These are phyloP conservation scores for Chlorodrepanis virens DNA, from an alignment of 2,113 vertebrate genomes.

Conservation along the genomic window DNA sequence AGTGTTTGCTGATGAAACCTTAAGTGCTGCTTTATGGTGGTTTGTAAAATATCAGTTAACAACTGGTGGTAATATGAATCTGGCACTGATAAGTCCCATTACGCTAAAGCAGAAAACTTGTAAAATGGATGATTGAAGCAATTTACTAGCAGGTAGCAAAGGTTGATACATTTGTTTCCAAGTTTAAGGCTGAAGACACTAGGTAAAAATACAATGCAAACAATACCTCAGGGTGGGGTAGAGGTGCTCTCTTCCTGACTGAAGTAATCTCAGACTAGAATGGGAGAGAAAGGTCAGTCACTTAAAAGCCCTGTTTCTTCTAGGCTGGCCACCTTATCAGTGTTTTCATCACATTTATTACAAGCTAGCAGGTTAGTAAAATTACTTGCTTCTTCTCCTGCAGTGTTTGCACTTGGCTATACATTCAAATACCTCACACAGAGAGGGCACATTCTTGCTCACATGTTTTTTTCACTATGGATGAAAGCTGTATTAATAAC, in stretches of 20 bases:
- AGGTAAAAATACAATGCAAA: neutral
- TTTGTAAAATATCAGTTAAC: neutral
- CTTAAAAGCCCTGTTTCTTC: neutral
- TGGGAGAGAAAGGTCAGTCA: neutral
- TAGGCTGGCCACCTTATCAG: neutral
- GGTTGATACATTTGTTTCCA: neutral
- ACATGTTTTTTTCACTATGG: neutral
- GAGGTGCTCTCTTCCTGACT: slow-evolving; percentile 57
- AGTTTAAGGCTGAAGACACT: neutral
- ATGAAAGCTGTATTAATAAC: neutral
- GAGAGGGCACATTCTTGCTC: neutral
- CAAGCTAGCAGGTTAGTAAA: neutral
- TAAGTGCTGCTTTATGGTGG: neutral
- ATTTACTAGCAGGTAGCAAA: neutral
- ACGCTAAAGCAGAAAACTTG: neutral
- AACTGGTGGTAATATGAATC: neutral
- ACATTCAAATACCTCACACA: neutral
- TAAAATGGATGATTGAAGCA: neutral
- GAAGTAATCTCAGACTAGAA: slow-evolving; percentile 68
- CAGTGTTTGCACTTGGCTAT: neutral
- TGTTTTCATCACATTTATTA: neutral
- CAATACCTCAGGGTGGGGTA: slow-evolving; percentile 65
- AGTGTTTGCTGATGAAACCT: neutral
- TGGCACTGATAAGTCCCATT: neutral
- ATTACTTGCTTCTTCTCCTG: neutral